Evolutionary conservation across 2,888 invertebrate species (phyloP), one percentile per base, ranked within the genome.

Genomic region (Epicampocera succincta): DNA sequence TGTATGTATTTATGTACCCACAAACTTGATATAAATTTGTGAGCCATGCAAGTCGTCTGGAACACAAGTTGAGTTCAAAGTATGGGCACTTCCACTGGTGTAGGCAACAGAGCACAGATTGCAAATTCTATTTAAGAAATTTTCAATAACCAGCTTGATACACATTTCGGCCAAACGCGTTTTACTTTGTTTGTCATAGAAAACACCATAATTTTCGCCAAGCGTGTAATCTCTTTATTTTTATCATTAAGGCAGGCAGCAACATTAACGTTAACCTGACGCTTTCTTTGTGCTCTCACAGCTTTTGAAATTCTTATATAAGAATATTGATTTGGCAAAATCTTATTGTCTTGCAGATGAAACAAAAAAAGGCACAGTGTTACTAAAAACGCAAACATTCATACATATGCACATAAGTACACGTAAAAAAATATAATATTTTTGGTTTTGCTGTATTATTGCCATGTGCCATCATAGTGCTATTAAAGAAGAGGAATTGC

Each of bases 231-330:
- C 48, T 48, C 29, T 58, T 6, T 48, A 56, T 54, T 68, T 44
- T 15, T 44, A 44, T 68, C 69, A 65, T 56, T 75, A 66, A 75
- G 50, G 66, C 69, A 58, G 69, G 46, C 12, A n/a, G 15, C 21
- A 66, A 25, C 9, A 13, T 48, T 19, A 3, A 19, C 48, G 38
- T 50, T 33, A 13, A 50, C 38, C 12, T n/a, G 17, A 11, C 2
- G 58, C 38, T 58, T 69, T 46, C 44, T 72, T 52, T n/a, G 60
- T 52, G n/a, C 38, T 63, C 8, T 54, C 15, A 19, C n/a, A 21
- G 25, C 9, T 40, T 13, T 40, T 13, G n/a, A 25, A 63, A 13
- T 48, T 13, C 17, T 63, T 48, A 48, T 25, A 40, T 19, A 13
- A 40, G n/a, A 21, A 25, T 0, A 3, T n/a, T n/a, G n/a, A n/a